Base-by-base conservation (phyloP, 1,140 invertebrate genomes). In the Drosophila subobscura region DNA sequence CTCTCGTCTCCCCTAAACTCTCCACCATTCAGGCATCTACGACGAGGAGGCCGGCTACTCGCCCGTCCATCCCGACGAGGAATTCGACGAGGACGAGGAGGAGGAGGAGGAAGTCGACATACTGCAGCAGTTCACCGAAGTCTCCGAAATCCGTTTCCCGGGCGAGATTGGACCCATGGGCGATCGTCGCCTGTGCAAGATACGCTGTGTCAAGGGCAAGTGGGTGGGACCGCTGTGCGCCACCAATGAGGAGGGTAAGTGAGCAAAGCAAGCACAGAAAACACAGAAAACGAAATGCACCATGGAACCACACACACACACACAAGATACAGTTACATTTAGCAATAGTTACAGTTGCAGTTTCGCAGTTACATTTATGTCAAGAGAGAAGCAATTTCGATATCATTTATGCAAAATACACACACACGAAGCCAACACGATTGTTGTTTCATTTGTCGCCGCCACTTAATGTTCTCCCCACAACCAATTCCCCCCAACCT, bases 201-300 rank as follows among this genome's bases (percentile, higher is more conserved):
- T 96, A 54, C 96, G 96, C 91, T 96, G 96, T 78, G 94, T 96
- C 45, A 95, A 95, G 76, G 95, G 95, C 44, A 94, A 95, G 79
- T 96, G 96, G 96, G 94, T 96, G 42, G 96, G 96, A 10, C 96
- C 96, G 22, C 89, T 95, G 16, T 95, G 95, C 80, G 93, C 93
- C 53, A 92, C 90, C 81, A 92, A 85, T 65, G 92, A 91, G 91
- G 93, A 92, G 89, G 91, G 91, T 91, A 91, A 91, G 89, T 91
- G 84, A 89, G 56, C 7, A 20, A 20, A 20, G 1, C 16, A 20
- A n/a, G n/a, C n/a, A 2, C 25, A 12, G 37, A 8, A 46, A 40
- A 3, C 54, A 52, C 49, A 55, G 33, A 44, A 44, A 45, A 57
- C 44, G 8, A 37, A 66, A 54, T 54, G 65, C 59, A 54, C 47